phyloP scores from a whole-genome alignment of 2,888 invertebrate genomes.

The Drosophila nigritarsus region DNA sequence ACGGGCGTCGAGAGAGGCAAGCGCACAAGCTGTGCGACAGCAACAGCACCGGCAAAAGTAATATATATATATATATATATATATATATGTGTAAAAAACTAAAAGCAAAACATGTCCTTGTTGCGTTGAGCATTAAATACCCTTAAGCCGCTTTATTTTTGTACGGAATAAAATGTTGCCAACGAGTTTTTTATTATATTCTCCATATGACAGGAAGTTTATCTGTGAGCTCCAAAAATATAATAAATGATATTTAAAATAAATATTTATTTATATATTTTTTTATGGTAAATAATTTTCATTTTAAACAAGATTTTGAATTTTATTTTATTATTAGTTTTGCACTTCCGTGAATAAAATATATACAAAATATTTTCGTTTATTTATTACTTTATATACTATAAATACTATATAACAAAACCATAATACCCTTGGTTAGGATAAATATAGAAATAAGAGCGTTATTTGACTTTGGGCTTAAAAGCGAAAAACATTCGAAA shows the following conservation, averaged over 20 bases:
- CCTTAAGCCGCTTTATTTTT: slow-evolving; percentile 4
- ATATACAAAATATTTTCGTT: not conserved
- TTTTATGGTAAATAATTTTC: not conserved
- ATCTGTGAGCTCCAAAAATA: not conserved
- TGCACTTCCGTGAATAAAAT: too few relatives aligned
- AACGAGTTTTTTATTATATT: not conserved
- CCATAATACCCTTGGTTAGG: slow-evolving; percentile 5
- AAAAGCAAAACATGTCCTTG: slow-evolving; percentile 5
- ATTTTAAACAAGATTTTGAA: not conserved
- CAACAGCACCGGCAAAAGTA: slow-evolving; percentile 27
- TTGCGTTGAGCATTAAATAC: slow-evolving; percentile 5
- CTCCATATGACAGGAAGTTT: not conserved
- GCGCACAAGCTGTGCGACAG: slow-evolving; percentile 58
- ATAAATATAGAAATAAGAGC: slow-evolving; percentile 29
- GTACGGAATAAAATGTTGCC: not conserved
- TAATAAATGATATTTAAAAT: not conserved
- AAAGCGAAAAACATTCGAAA: slow-evolving; percentile 31
- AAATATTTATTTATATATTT: not conserved
- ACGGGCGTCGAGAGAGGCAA: not conserved
- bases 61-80: slow-evolving; percentile 4
- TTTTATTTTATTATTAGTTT: not conserved
- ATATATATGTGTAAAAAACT: not conserved
- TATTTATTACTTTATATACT: not conserved
- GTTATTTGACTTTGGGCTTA: slow-evolving; percentile 56
- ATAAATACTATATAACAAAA: not conserved